Percentiles rank a stretch among this genome's conserved stretches.
Evolutionary conservation across 2,113 vertebrate genomes (phyloP).

Genomic region (Ptilorrhoa leucosticta): DNA sequence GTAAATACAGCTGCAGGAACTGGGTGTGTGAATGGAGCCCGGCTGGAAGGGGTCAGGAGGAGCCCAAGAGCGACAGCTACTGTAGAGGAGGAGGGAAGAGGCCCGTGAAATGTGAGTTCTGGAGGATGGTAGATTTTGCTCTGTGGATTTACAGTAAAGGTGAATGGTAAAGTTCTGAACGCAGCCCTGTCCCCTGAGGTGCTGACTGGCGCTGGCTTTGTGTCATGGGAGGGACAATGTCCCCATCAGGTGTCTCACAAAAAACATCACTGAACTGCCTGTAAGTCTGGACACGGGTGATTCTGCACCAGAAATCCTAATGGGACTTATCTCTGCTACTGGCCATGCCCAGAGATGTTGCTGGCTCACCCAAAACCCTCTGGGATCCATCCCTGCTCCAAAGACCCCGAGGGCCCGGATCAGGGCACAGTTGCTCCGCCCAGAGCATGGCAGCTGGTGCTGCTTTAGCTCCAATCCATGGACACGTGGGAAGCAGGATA

Average conservation of each 20-base stretch:
- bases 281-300: fast-evolving
- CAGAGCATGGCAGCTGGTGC: background rate
- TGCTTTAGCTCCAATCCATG: background rate
- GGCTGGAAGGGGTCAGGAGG: background rate
- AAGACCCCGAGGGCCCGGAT: background rate
- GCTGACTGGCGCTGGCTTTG: background rate
- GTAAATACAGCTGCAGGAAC: slow-evolving; percentile 65
- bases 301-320: background rate
- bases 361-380: background rate
- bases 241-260: fast-evolving
- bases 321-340: background rate
- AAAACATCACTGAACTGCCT: background rate
- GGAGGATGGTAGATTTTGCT: background rate
- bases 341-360: background rate
- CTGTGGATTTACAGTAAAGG: background rate
- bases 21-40: background rate
- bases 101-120: background rate
- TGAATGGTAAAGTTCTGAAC: background rate
- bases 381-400: background rate
- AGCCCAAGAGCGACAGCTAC: background rate
- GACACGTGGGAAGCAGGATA: background rate
- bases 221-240: background rate
- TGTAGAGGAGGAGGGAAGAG: background rate
- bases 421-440: background rate
- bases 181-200: background rate